Evolutionary conservation across 2,888 invertebrate species (phyloP), one percentile per base, ranked within the genome.

Genomic region (Cryptus armator): DNA sequence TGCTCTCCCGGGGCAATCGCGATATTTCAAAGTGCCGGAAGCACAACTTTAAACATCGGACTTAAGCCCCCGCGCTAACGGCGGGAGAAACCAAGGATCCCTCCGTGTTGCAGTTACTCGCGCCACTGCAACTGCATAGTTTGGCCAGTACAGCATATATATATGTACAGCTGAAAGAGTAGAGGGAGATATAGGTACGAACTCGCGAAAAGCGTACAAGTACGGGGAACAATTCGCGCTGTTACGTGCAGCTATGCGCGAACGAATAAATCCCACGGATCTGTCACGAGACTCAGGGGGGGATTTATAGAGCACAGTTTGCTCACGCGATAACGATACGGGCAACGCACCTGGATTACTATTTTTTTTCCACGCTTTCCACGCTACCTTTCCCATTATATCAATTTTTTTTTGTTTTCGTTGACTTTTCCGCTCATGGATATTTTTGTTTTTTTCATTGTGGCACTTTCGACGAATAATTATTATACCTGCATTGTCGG

Each of bases 21-120:
- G 71, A 85, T 85, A 85, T 85, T 85, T 85, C 85, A 85, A 82
- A 85, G 85, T 85, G 82, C 85, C 85, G 85, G 82, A 85, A 85
- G 85, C 82, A 82, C 85, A 85, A 85, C 85, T 85, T 85, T 85
- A 85, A 85, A 85, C 85, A 85, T 85, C 82, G 85, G 82, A 85
- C 85, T 85, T 85, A 79, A 85, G 85, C 85, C 79, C 66, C 79
- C 75, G 82, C 82, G 85, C 79, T 82, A 48, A 70, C 51, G 56
- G 56, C 48, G 66, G 59, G 14, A 48, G 19, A 46, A 4, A 37
- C 37, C 37, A 37, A 37, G 37, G 66, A 12, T 62, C 32, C 32
- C 32, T 44, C 62, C 56, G 66, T 59, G 80, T 80, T 76, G 68
- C 62, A 66, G 64, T 70, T 76, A 48, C 79, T 75, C 32, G 10